These are phyloP conservation scores for Caenorhabditis drosophilae DNA, from an alignment of 2,888 invertebrate genomes.

Conservation along the genomic window DNA sequence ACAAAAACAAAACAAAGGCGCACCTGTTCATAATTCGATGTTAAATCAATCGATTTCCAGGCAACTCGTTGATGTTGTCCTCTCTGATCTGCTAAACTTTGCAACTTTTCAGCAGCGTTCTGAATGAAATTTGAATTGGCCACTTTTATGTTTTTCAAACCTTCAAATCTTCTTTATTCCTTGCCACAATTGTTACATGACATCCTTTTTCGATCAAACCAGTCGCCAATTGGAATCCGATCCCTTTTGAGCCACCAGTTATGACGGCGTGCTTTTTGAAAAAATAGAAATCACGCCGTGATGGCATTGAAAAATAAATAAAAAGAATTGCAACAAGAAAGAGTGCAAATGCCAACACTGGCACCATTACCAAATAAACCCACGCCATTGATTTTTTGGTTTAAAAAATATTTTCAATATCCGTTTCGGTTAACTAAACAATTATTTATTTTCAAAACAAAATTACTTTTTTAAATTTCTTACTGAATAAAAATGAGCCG, in stretches of 20 bases:
- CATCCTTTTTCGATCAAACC: slow-evolving; percentile 77
- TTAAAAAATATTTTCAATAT: slow-evolving; percentile 22
- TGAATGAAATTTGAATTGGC: slow-evolving; percentile 51
- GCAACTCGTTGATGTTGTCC: slow-evolving; percentile 54
- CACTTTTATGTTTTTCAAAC: slow-evolving; percentile 4
- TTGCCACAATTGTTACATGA: slow-evolving; percentile 86
- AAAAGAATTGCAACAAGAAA: slow-evolving; percentile 31
- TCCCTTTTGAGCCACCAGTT: slow-evolving; percentile 68
- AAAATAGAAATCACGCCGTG: slow-evolving; percentile 45
- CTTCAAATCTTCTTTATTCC: slow-evolving; percentile 77
- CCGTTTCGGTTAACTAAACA: slow-evolving; percentile 43
- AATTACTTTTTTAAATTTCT: slow-evolving; percentile 8
- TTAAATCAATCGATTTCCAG: slow-evolving; percentile 61
- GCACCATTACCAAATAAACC: slow-evolving; percentile 38
- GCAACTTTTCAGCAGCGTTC: slow-evolving; percentile 48
- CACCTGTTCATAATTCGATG: slow-evolving; percentile 52
- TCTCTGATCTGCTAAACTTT: slow-evolving; percentile 41
- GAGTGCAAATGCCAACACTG: slow-evolving; percentile 28
- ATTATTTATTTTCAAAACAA: background rate
- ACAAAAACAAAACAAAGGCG: background rate
- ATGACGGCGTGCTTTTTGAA: slow-evolving; percentile 58
- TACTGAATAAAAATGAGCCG: slow-evolving; percentile 55
- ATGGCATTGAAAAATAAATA: slow-evolving; percentile 53
- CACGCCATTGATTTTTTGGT: slow-evolving; percentile 13
- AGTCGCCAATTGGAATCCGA: slow-evolving; percentile 60